Evolutionary conservation across 2,888 invertebrate species (phyloP).

Genomic region (Sepiola atlantica): DNA sequence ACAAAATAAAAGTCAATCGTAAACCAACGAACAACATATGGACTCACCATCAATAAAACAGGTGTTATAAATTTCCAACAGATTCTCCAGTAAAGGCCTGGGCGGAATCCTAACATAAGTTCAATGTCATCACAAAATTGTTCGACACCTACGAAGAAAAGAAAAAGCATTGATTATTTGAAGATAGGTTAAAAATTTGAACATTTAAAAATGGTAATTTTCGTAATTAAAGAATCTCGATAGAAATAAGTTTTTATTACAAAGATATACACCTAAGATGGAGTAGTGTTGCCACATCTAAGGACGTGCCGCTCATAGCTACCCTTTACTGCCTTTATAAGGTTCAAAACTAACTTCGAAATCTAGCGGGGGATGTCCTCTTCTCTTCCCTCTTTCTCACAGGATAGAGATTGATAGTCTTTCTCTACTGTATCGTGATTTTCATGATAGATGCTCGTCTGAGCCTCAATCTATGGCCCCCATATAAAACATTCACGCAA

Average conservation of each 20-base stretch:
- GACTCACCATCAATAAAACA: constrained; percentile 83
- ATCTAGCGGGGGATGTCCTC: too few relatives aligned
- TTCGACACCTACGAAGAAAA: constrained; percentile 79
- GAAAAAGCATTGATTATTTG: neutral
- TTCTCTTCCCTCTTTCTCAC: too few relatives aligned
- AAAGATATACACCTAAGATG: neutral
- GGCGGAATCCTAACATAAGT: constrained; percentile 85
- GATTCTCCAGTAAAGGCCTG: constrained; percentile 86
- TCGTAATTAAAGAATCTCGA: neutral
- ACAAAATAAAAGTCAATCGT: neutral
- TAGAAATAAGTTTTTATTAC: neutral
- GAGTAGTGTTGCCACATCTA: too few relatives aligned
- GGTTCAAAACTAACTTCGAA: too few relatives aligned
- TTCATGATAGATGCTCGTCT: too few relatives aligned
- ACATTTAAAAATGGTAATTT: neutral
- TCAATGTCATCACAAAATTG: constrained; percentile 86
- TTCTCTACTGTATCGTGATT: too few relatives aligned
- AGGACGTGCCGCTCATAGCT: too few relatives aligned
- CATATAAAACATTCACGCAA: too few relatives aligned
- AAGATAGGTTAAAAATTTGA: neutral
- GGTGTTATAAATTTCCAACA: constrained; percentile 92
- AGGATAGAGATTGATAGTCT: too few relatives aligned
- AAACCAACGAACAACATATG: neutral
- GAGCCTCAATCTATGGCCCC: too few relatives aligned
- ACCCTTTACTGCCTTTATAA: too few relatives aligned